A percentile compares a stretch with the other conserved stretches of the same genome.
phyloP scores from a whole-genome alignment of 2,888 invertebrate species.

The Perizoma flavofasciatum region DNA sequence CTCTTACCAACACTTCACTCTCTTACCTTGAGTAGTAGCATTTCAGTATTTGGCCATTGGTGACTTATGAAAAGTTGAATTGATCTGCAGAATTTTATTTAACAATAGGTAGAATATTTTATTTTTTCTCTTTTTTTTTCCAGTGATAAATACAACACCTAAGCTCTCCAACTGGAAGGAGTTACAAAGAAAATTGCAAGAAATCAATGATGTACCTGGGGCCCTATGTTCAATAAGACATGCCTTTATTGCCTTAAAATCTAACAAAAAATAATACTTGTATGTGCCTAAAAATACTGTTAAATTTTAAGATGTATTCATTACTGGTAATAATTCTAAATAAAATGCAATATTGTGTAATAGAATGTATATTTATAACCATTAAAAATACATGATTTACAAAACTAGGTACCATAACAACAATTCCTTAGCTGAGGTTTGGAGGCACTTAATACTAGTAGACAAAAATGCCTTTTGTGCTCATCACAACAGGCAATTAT shows the following conservation, averaged over 20 bases:
- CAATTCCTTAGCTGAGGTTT: conserved; percentile 54
- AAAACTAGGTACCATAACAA: conserved; percentile 52
- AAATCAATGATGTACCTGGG: conserved; percentile 70
- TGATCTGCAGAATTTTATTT: too few relatives aligned
- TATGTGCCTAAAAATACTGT: neutral
- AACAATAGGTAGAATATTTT: too few relatives aligned
- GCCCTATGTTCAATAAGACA: conserved; percentile 64
- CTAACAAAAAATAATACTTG: conserved; percentile 38
- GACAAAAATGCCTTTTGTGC: conserved; percentile 12
- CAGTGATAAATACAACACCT: conserved; percentile 68
- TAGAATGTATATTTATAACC: conserved; percentile 50
- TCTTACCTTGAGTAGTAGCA: too few relatives aligned
- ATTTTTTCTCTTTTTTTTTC: too few relatives aligned
- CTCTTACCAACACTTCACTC: too few relatives aligned
- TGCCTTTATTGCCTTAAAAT: conserved; percentile 52
- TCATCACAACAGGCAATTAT: neutral
- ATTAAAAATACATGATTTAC: conserved; percentile 52
- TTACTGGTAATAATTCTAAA: neutral
- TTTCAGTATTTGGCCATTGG: too few relatives aligned
- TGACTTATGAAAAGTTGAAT: too few relatives aligned
- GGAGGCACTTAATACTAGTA: conserved; percentile 25
- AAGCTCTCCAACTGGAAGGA: conserved; percentile 58
- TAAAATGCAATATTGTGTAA: conserved; percentile 33
- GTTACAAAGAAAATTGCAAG: conserved; percentile 57
- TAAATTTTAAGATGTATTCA: too few relatives aligned